A percentile compares a stretch with the other conserved stretches of the same genome.
phyloP scores from a whole-genome alignment of 2,888 invertebrate genomes.

The Anorthoa munda region DNA sequence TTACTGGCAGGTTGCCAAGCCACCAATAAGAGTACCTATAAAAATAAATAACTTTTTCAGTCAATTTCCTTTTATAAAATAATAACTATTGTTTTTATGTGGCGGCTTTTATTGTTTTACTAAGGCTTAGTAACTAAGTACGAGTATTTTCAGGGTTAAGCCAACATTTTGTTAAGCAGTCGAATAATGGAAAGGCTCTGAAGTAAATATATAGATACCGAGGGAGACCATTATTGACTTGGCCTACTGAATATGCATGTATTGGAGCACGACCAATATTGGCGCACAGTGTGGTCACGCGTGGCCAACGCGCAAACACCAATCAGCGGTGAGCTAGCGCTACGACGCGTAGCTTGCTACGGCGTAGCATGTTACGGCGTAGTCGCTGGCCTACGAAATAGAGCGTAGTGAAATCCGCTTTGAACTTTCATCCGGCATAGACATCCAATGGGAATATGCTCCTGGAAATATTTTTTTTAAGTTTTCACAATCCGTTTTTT shows the following conservation, averaged over 20 bases:
- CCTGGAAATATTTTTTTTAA: neutral
- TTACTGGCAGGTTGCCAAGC: slow-evolving; percentile 17
- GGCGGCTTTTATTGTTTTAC: neutral
- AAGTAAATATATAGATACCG: slow-evolving; percentile 2
- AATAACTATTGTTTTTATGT: neutral
- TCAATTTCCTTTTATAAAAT: neutral
- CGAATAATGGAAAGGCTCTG: neutral
- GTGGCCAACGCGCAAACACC: slow-evolving; percentile 41
- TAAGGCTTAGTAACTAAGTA: neutral
- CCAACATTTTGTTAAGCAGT: neutral
- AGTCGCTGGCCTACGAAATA: slow-evolving; percentile 26
- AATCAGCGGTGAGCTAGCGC: slow-evolving; percentile 47
- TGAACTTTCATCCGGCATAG: slow-evolving; percentile 29
- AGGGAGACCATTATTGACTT: slow-evolving; percentile 22
- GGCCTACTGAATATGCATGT: slow-evolving; percentile 50
- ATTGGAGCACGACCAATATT: slow-evolving; percentile 46
- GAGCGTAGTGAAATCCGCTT: slow-evolving; percentile 31
- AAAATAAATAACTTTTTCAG: slow-evolving; percentile 4
- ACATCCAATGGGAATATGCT: slow-evolving; percentile 17
- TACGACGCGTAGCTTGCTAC: slow-evolving; percentile 29
- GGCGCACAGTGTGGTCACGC: slow-evolving; percentile 23
- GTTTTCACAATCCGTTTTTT: neutral
- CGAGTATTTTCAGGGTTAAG: neutral
- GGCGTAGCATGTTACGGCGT: slow-evolving; percentile 21
- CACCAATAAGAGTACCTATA: neutral